Evolutionary conservation across 2,113 vertebrate species (phyloP).

Genomic region (Nibea coibor): DNA sequence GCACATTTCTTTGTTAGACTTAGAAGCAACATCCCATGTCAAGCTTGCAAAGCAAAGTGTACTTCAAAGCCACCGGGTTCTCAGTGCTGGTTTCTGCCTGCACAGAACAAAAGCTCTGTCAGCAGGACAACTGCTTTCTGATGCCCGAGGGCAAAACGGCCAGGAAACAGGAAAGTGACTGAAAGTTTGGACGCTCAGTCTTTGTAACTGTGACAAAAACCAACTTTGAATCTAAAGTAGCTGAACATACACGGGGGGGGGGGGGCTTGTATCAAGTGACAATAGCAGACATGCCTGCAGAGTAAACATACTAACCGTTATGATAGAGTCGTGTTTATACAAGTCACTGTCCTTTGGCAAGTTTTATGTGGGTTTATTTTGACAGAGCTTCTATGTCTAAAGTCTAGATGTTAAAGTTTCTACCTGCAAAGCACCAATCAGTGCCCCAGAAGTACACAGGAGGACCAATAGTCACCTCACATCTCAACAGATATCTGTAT

Average conservation of each 20-base stretch:
- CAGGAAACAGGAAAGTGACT: slow-evolving; percentile 67
- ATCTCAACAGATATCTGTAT: too few species aligned
- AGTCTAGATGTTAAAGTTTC: too few species aligned
- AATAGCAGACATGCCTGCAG: background rate
- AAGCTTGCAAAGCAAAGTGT: slow-evolving; percentile 30
- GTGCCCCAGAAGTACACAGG: background rate
- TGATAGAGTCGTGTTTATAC: background rate
- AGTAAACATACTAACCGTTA: background rate
- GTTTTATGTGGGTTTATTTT: background rate
- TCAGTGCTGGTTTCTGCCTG: slow-evolving; percentile 42
- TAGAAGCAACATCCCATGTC: slow-evolving; percentile 25
- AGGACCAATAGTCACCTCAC: background rate
- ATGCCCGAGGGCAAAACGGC: slow-evolving; percentile 38
- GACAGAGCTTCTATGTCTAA: background rate
- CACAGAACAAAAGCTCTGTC: slow-evolving; percentile 64
- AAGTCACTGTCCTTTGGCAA: background rate
- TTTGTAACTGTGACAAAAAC: slow-evolving; percentile 61
- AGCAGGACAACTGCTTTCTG: slow-evolving; percentile 61
- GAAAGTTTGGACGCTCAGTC: slow-evolving; percentile 50
- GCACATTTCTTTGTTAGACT: slow-evolving; percentile 10
- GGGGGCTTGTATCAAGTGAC: background rate
- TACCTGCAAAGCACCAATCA: slow-evolving; percentile 12
- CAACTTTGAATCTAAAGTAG: slow-evolving; percentile 70
- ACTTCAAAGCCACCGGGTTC: slow-evolving; percentile 45
- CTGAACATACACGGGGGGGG: slow-evolving; percentile 14